Conservation (phyloP, 2,113 vertebrate species). For the Stegastes partitus region DNA sequence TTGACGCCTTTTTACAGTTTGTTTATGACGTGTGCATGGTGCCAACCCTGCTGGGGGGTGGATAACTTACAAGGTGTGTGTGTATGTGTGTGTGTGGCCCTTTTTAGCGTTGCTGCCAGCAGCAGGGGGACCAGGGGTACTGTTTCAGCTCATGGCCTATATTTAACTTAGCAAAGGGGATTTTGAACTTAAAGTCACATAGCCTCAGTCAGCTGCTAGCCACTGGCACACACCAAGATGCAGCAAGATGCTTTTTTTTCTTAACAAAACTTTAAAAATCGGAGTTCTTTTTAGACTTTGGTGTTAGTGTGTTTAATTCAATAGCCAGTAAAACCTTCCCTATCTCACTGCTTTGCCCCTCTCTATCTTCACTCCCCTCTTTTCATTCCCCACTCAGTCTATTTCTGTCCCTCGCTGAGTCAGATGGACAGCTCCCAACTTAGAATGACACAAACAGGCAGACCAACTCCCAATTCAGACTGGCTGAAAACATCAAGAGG, state of each 20-base stretch:
- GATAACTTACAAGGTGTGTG: conserved; percentile 17
- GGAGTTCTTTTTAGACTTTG: neutral
- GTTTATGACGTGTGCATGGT: conserved; percentile 59
- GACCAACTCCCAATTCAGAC: conserved; percentile 63
- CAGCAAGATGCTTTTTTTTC: neutral
- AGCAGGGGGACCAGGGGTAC: conserved; percentile 50
- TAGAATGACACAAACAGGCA: conserved; percentile 83
- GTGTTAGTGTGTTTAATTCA: neutral
- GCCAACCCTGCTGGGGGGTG: conserved; percentile 19
- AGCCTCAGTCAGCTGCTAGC: conserved; percentile 14
- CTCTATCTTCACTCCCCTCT: conserved; percentile 53
- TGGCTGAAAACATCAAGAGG: conserved; percentile 57
- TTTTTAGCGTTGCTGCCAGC: conserved; percentile 54
- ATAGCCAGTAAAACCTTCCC: neutral
- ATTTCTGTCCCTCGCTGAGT: conserved; percentile 93
- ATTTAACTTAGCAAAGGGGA: conserved; percentile 76
- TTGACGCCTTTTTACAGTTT: conserved; percentile 54
- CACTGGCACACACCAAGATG: neutral
- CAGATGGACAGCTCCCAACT: conserved; percentile 84
- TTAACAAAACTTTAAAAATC: neutral
- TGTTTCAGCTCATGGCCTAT: conserved; percentile 80
- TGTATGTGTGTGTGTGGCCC: neutral
- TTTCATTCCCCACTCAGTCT: conserved; percentile 81
- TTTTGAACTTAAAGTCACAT: conserved; percentile 79
- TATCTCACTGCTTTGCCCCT: conserved; percentile 2